Evolutionary conservation across 1,140 invertebrate genomes (phyloP), one percentile per base, ranked within the genome.

Genomic region (Goniozus legneri): DNA sequence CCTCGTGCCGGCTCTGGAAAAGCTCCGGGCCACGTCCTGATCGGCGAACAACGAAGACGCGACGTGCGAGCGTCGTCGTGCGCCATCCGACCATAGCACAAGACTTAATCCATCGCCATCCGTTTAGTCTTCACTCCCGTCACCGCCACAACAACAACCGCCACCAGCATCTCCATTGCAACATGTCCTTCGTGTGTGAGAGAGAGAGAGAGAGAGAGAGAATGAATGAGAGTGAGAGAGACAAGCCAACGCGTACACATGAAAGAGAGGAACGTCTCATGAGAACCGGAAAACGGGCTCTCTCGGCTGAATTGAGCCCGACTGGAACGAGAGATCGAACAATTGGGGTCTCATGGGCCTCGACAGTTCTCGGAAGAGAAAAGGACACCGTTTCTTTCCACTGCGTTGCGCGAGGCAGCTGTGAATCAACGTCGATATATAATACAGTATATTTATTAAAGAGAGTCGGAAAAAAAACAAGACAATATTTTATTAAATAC

Each of bases 91-190:
- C n/a, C n/a, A n/a, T n/a, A n/a, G 65, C 69, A 73, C 69, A 73
- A 75, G 71, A 75, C 72, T 72, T 72, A 71, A 66, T 67, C 58
- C 67, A 69, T 67, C 61, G 59, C 58, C 64, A 62, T 65, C 57
- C 60, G 65, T 67, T 50, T 61, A 64, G 48, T 47, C 52, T 64
- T 54, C 51, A 57, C 58, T 60, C 58, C 49, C 52, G 69, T 44
- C 59, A 65, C 60, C 54, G 56, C 37, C 47, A 30, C 48, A 34
- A 36, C 49, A 55, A 59, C 58, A 59, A 47, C 38, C 15, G 38
- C 21, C 36, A 45, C 40, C 31, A 42, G 39, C 42, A 44, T 47
- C 37, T 32, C 24, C 34, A 37, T 50, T 31, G n/a, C n/a, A n/a
- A n/a, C n/a, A n/a, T n/a, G n/a, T n/a, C n/a, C n/a, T 35, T n/a